These are phyloP conservation scores for Drosophila bipectinata DNA, from an alignment of 1,140 invertebrate genomes.

Conservation along the genomic window DNA sequence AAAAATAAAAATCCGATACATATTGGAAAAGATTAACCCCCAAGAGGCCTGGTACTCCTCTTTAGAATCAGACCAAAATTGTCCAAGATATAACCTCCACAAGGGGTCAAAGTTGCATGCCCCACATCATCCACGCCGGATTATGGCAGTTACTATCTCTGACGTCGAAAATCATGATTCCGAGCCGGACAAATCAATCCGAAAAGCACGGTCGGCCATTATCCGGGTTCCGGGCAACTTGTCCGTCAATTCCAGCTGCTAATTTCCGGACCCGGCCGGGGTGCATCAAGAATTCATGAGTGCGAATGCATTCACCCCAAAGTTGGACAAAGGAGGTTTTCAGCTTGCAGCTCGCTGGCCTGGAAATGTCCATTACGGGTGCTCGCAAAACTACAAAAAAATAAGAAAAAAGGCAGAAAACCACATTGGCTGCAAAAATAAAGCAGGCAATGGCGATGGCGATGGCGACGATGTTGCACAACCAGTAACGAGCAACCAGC, in stretches of 20 bases:
- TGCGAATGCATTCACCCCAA: conserved; percentile 43
- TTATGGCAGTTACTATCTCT: neutral
- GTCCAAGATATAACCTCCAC: no score
- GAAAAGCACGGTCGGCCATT: conserved; percentile 2
- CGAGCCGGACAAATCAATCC: neutral
- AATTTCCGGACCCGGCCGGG: conserved; percentile 19
- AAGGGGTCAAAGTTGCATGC: no score
- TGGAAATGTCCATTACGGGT: conserved; percentile 17
- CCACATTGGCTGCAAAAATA: conserved; percentile 25
- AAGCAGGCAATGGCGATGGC: neutral
- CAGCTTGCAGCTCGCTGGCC: neutral
- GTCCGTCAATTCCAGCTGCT: conserved; percentile 13
- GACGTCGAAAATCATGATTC: neutral
- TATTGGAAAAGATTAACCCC: no score
- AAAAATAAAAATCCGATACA: no score
- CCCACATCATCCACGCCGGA: no score
- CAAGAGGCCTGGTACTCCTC: no score
- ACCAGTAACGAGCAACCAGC: conserved; percentile 11
- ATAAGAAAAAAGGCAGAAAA: conserved; percentile 15
- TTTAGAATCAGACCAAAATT: no score
- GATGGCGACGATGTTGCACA: neutral
- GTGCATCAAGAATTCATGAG: conserved; percentile 35
- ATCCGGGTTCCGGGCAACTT: neutral
- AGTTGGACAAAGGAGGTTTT: neutral
- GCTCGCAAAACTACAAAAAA: neutral